Evolutionary conservation across 2,113 vertebrate species (phyloP).

Genomic region (Cyrtonyx montezumae): DNA sequence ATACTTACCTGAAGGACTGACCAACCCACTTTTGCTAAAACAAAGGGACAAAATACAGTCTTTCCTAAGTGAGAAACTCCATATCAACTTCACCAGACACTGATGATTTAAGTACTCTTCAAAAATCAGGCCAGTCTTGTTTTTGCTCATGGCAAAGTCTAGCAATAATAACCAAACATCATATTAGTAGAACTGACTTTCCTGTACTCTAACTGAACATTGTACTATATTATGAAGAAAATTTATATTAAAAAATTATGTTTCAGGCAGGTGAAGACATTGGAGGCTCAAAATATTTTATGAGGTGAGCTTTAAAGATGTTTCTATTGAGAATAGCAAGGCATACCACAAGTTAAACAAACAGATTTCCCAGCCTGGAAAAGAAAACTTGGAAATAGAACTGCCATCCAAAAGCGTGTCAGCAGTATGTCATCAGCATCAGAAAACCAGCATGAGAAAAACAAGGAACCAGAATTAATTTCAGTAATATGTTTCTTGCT

Average conservation of each 20-base stretch:
- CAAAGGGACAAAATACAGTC: neutral
- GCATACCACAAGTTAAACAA: neutral
- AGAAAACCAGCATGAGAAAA: neutral
- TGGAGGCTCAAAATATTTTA: conserved; percentile 60
- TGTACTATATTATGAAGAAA: conserved; percentile 31
- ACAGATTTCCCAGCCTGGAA: conserved; percentile 3
- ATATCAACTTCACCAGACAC: neutral
- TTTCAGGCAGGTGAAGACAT: conserved; percentile 62
- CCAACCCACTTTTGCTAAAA: neutral
- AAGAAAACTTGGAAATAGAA: conserved; percentile 9
- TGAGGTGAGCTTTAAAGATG: conserved; percentile 60
- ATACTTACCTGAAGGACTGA: neutral
- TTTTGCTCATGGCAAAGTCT: neutral
- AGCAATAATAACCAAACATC: neutral
- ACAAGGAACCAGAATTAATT: neutral
- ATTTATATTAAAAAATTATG: conserved; percentile 53
- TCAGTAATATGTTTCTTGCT: neutral
- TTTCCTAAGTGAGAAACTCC: neutral
- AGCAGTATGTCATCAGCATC: conserved; percentile 33
- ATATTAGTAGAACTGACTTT: neutral
- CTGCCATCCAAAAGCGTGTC: conserved; percentile 42
- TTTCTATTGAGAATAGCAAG: conserved; percentile 63
- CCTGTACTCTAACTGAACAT: conserved; percentile 8
- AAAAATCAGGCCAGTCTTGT: neutral
- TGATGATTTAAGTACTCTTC: neutral